These are phyloP conservation scores for Mormyrus lacerda DNA, from an alignment of 2,113 vertebrate species.

Conservation along the genomic window DNA sequence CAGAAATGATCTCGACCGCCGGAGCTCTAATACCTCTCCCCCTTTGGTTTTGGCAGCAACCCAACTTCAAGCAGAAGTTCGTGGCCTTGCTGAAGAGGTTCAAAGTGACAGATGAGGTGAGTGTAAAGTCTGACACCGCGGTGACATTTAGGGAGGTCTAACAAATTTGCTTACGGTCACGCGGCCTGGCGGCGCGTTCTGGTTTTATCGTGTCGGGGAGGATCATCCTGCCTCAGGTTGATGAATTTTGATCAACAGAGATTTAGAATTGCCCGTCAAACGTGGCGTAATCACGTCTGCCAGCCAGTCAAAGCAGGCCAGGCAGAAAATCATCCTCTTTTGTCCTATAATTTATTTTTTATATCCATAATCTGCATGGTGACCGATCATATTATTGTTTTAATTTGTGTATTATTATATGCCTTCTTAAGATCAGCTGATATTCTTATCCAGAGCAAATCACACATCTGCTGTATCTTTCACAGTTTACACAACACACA, in stretches of 20 bases:
- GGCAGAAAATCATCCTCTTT: background rate
- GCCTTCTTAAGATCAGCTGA: background rate
- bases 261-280: background rate
- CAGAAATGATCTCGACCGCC: background rate
- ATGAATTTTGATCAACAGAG: background rate
- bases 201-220: background rate
- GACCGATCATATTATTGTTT: background rate
- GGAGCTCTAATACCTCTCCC: background rate
- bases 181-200: too few relatives aligned
- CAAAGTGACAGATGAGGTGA: constrained; percentile 54
- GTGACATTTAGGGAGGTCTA: background rate
- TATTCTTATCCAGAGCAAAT: background rate
- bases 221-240: background rate
- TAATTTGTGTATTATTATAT: background rate
- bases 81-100: constrained; percentile 53
- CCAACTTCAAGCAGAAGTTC: constrained; percentile 58
- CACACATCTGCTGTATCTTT: background rate
- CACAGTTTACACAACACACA: background rate
- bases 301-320: background rate
- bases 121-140: background rate
- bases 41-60: constrained; percentile 40
- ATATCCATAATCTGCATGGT: background rate
- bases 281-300: background rate
- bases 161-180: background rate
- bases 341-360: background rate